Conservation (phyloP, 2,113 vertebrate genomes). For the Grammomys dolichurus region DNA sequence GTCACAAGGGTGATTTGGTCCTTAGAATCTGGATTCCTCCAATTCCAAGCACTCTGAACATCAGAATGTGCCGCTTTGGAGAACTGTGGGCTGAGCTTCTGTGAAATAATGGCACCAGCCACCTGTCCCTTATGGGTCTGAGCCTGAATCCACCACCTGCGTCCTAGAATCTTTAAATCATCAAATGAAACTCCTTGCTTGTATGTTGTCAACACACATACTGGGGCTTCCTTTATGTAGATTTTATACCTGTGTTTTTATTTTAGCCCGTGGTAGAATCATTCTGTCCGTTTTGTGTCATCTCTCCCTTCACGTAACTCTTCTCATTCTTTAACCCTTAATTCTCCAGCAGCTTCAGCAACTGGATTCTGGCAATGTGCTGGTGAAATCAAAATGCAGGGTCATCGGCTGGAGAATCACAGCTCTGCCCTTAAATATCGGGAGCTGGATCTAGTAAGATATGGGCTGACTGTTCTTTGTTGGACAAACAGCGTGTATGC, state of each 20-base stretch:
- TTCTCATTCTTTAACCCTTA: neutral
- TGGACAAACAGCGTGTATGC: neutral
- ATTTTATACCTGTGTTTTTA: neutral
- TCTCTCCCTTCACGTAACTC: neutral
- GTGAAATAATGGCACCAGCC: neutral
- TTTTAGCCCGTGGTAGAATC: neutral
- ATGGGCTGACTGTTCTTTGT: neutral
- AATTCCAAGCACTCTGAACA: neutral
- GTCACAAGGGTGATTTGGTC: no score
- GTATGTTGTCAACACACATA: neutral
- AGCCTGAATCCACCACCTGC: neutral
- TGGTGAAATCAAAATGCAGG: neutral
- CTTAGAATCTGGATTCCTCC: neutral
- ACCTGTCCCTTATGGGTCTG: neutral
- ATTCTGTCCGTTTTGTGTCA: neutral
- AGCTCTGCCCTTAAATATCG: constrained; percentile 23
- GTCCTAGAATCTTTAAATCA: neutral
- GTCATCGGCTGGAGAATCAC: neutral
- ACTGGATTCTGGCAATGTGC: neutral
- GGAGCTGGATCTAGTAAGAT: neutral
- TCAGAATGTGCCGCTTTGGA: neutral
- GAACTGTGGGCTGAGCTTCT: neutral
- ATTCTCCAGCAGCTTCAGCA: neutral
- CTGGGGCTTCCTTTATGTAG: neutral
- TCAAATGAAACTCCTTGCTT: neutral